These are phyloP conservation scores for Hylaeus volcanicus DNA, from an alignment of 1,140 invertebrate genomes.

Conservation along the genomic window DNA sequence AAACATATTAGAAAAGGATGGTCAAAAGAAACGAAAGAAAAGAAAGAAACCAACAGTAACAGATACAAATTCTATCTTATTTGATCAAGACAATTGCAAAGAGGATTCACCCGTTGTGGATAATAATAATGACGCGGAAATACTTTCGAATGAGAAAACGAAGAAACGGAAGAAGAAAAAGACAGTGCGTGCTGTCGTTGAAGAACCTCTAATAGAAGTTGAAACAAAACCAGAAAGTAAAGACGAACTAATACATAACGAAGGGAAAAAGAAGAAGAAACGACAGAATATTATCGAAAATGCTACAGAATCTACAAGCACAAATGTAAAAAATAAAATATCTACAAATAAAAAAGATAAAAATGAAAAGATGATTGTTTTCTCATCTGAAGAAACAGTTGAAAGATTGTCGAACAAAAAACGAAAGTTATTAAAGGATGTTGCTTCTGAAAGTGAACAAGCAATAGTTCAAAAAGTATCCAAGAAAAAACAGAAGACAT, in stretches of 20 bases:
- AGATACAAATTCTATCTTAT: not conserved
- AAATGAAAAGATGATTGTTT: conserved; percentile 7
- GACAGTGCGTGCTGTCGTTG: not conserved
- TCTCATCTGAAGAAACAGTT: not conserved
- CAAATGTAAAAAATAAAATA: not conserved
- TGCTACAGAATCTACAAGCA: not conserved
- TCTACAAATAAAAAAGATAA: conserved; percentile 10
- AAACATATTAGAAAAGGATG: conserved; percentile 7
- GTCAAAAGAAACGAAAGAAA: conserved; percentile 21
- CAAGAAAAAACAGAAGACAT: conserved; percentile 17
- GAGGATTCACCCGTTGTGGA: not conserved
- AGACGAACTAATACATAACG: not conserved
- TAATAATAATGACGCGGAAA: conserved; percentile 4
- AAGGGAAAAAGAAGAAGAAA: conserved; percentile 32
- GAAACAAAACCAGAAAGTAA: not conserved
- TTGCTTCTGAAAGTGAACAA: not conserved
- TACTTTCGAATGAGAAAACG: conserved; percentile 20
- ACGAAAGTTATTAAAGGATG: not conserved
- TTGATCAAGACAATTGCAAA: not conserved
- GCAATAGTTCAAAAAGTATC: not conserved
- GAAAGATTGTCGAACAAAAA: conserved; percentile 12
- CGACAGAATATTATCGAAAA: conserved; percentile 19
- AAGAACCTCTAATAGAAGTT: not conserved
- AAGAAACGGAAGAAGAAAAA: conserved; percentile 25
- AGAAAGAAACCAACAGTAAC: conserved; percentile 11